Evolutionary conservation across 1,140 invertebrate species (phyloP).

Genomic region (Drosophila quadrilineata): DNA sequence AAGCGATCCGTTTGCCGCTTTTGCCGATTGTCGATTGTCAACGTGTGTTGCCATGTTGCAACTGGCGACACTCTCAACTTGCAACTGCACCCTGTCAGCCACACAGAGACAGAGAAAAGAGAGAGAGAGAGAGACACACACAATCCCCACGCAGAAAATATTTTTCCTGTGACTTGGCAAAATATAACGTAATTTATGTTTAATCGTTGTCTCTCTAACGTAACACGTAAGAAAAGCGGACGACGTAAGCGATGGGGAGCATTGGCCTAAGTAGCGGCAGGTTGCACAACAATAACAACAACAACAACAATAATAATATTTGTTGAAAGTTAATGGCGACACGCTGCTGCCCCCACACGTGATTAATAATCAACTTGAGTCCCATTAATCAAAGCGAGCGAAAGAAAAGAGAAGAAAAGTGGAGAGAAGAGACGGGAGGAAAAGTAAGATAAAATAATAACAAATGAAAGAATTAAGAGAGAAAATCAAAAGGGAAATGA

Average conservation of each 20-base stretch:
- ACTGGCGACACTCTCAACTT: conserved; percentile 16
- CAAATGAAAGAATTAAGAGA: neutral
- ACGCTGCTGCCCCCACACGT: conserved; percentile 13
- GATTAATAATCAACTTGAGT: conserved; percentile 24
- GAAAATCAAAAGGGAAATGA: neutral
- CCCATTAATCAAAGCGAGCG: conserved; percentile 20
- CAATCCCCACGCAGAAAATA: conserved; percentile 65
- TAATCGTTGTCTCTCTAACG: neutral
- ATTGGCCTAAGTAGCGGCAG: conserved; percentile 25
- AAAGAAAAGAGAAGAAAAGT: neutral
- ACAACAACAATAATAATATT: too few species aligned
- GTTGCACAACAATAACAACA: conserved; percentile 3
- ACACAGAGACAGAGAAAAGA: neutral
- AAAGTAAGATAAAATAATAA: neutral
- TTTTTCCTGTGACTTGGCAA: conserved; percentile 52
- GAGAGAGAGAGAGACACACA: neutral
- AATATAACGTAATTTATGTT: neutral
- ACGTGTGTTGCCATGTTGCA: conserved; percentile 37
- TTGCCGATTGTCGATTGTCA: conserved; percentile 47
- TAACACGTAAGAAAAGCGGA: too few species aligned
- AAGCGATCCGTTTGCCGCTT: conserved; percentile 44
- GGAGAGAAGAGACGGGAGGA: too few species aligned
- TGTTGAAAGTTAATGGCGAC: conserved; percentile 4
- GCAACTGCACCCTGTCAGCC: conserved; percentile 4
- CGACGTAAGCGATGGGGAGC: too few species aligned